phyloP scores from a whole-genome alignment of 2,113 vertebrate species.

The Carassius carassius region DNA sequence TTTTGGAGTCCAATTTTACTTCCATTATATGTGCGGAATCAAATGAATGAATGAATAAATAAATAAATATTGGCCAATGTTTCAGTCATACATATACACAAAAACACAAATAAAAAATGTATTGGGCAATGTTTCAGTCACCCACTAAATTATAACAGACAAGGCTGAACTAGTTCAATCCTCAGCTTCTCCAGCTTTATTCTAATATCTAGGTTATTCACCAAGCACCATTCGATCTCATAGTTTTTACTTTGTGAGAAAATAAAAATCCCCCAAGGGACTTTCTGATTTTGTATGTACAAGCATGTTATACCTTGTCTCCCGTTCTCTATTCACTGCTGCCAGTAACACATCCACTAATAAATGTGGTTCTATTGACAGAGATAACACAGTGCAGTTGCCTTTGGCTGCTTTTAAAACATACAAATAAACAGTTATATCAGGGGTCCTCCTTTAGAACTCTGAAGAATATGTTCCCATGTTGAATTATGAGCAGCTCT shows the following conservation, averaged over 20 bases:
- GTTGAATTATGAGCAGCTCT: slow-evolving; percentile 47
- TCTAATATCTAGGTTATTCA: slow-evolving; percentile 1
- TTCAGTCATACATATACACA: no score
- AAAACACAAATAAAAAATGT: no score
- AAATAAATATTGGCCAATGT: no score
- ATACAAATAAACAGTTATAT: slow-evolving; percentile 44
- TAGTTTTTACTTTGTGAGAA: neutral
- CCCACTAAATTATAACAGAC: neutral
- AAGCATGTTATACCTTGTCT: slow-evolving; percentile 22
- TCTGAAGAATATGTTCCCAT: slow-evolving; percentile 35
- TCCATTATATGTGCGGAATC: no score
- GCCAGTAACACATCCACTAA: slow-evolving; percentile 28
- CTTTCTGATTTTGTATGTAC: slow-evolving; percentile 21
- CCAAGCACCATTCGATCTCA: slow-evolving; percentile 12
- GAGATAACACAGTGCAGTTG: slow-evolving; percentile 23
- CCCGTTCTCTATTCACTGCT: slow-evolving; percentile 16
- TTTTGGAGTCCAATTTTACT: no score
- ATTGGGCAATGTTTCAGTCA: neutral
- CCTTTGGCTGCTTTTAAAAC: slow-evolving; percentile 23
- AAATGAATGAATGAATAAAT: no score
- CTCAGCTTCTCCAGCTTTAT: neutral
- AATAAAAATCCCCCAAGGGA: slow-evolving; percentile 6
- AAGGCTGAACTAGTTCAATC: neutral
- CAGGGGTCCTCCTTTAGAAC: slow-evolving; percentile 4
- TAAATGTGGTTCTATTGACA: slow-evolving; percentile 23